Conservation (phyloP, 35 echinoderm and acorn worm genomes). For the Anneissia japonica region DNA sequence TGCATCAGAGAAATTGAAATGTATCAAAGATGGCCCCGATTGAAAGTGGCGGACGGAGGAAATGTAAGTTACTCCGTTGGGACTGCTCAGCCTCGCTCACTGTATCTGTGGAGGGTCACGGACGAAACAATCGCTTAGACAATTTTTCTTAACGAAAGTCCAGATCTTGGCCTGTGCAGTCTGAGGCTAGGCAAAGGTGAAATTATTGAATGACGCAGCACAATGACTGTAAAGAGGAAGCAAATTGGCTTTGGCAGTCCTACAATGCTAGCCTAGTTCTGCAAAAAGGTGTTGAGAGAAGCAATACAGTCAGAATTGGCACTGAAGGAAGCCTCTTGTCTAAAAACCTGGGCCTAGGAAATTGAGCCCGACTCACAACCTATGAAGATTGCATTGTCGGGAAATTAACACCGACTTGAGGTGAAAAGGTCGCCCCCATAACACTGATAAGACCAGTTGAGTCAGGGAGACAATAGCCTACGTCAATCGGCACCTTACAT, state of each 20-base stretch:
- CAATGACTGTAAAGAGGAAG: background rate
- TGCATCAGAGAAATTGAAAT: background rate
- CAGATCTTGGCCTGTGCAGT: background rate
- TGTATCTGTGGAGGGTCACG: background rate
- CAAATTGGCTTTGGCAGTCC: background rate
- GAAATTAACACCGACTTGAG: background rate
- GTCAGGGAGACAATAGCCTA: slow-evolving; percentile 1
- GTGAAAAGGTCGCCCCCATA: background rate
- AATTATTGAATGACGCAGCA: background rate
- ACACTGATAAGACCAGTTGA: background rate
- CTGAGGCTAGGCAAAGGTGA: background rate
- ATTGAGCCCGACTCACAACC: background rate
- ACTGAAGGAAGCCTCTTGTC: background rate
- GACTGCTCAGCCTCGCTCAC: background rate
- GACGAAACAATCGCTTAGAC: background rate
- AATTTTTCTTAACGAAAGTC: background rate
- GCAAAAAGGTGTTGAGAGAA: background rate
- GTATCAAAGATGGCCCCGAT: background rate
- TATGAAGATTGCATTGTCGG: background rate
- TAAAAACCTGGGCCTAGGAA: background rate
- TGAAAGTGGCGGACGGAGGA: background rate
- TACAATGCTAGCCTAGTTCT: background rate
- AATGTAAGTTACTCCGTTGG: background rate
- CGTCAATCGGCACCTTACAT: background rate
- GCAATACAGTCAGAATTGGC: background rate